Percentiles rank a stretch among this genome's conserved stretches.
Conservation (phyloP, 2,797 vertebrate species). For the Florisuga fusca region DNA sequence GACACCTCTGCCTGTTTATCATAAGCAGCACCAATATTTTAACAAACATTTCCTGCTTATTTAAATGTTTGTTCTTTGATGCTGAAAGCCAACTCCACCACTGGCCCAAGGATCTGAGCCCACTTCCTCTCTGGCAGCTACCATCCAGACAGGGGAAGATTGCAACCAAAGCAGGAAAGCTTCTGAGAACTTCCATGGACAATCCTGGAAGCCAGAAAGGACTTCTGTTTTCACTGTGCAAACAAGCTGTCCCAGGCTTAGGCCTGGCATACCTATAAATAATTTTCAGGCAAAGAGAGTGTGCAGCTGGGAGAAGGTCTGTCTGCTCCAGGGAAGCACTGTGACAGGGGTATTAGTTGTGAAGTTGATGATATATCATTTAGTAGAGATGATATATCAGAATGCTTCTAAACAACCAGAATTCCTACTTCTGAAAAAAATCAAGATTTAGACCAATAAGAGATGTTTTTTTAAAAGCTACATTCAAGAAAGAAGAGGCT, state of each 20-base stretch:
- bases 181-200: background rate
- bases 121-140: background rate
- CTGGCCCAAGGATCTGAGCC: background rate
- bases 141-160: background rate
- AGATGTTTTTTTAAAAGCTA: background rate
- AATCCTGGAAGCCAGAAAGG: constrained; percentile 2
- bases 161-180: background rate
- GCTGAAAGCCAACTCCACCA: background rate
- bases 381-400: background rate
- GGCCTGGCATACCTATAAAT: background rate
- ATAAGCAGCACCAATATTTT: background rate
- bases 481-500: background rate
- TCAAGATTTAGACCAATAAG: background rate
- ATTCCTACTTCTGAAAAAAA: background rate
- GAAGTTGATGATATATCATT: background rate
- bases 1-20: constrained; percentile 18
- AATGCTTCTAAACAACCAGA: background rate
- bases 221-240: constrained; percentile 30
- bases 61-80: constrained; percentile 30
- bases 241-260: background rate
- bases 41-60: constrained; percentile 37
- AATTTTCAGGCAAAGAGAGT: constrained; percentile 2
- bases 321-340: background rate
- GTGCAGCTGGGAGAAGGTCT: background rate
- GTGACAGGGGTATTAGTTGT: fast-evolving